Conservation (phyloP, 2,888 invertebrate genomes). For the Scrobipalpa costella region DNA sequence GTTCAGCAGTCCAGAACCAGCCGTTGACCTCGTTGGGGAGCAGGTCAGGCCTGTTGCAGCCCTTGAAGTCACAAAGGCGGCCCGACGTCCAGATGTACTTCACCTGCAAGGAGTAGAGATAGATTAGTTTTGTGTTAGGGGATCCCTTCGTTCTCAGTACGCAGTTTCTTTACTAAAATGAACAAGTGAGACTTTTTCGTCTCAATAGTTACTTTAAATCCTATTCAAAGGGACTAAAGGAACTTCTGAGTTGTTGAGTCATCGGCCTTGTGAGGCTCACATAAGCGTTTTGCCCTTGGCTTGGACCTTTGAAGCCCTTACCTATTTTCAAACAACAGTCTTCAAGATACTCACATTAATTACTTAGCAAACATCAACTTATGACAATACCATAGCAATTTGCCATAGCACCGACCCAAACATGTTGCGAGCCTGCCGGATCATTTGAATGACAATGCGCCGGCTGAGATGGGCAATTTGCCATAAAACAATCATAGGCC, state of each 20-base stretch:
- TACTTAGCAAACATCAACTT: not conserved
- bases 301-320: not conserved
- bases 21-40: conserved; percentile 91
- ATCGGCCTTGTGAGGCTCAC: no score
- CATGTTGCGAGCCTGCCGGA: conserved; percentile 1
- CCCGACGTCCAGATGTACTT: conserved; percentile 97
- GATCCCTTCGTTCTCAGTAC: no score
- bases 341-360: not conserved
- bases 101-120: conserved; percentile 75
- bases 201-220: no score
- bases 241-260: not conserved
- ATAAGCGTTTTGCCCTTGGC: no score
- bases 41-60: conserved; percentile 92
- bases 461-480: conserved; percentile 2
- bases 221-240: no score
- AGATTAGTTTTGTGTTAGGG: conserved; percentile 29
- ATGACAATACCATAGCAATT: not conserved
- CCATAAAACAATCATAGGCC: conserved; percentile 9
- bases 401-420: not conserved
- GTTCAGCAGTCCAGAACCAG: conserved; percentile 96
- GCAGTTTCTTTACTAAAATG: no score
- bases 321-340: not conserved
- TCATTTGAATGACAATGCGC: conserved; percentile 17
- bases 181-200: no score
- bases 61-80: conserved; percentile 93